phyloP scores from a whole-genome alignment of 2,888 invertebrate species.

The Watsonalla cultraria region DNA sequence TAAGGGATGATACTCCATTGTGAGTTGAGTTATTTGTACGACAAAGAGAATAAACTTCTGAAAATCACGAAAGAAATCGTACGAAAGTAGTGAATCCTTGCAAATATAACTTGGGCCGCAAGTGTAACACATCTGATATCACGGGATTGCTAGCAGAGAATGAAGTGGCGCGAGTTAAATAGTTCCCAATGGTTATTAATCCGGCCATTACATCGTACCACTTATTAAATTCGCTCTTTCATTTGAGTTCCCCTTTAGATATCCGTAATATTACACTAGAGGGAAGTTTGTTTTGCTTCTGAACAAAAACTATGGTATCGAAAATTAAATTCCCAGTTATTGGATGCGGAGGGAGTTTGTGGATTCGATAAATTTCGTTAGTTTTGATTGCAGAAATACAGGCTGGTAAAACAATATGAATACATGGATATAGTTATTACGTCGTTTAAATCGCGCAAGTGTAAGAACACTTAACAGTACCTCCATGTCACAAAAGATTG shows the following conservation, averaged over 20 bases:
- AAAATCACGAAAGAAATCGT: no score
- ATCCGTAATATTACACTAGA: conserved; percentile 1
- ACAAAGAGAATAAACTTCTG: no score
- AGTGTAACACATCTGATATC: conserved; percentile 11
- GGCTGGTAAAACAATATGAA: no score
- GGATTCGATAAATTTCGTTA: neutral
- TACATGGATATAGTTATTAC: no score
- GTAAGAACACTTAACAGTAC: no score
- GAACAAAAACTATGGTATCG: neutral
- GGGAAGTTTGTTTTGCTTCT: neutral
- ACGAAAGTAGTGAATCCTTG: neutral
- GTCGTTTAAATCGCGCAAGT: no score
- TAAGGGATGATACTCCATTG: no score
- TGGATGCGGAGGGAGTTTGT: neutral
- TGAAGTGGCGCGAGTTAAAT: conserved; percentile 19
- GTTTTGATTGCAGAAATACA: no score
- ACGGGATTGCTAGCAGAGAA: conserved; percentile 16
- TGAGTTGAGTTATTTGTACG: no score
- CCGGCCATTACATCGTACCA: conserved; percentile 18
- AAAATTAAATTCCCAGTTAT: neutral
- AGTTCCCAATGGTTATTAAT: conserved; percentile 7
- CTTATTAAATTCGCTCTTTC: conserved; percentile 20
- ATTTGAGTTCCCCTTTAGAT: conserved; percentile 9
- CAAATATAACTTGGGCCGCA: neutral
- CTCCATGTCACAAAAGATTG: no score